Conservation (phyloP, 2,888 invertebrate genomes). For the Germaria angustata region DNA sequence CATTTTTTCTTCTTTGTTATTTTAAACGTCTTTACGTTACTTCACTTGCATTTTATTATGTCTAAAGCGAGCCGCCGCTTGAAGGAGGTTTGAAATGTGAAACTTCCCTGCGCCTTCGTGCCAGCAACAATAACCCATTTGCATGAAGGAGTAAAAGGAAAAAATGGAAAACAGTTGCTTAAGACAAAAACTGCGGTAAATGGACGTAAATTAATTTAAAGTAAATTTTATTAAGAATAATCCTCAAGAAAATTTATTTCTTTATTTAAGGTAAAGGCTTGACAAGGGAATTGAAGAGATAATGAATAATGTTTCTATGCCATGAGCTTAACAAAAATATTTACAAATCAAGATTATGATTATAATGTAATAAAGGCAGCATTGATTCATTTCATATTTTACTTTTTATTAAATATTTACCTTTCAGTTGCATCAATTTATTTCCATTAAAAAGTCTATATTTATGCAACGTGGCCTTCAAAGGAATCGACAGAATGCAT, state of each 20-base stretch:
- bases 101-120: slow-evolving; percentile 15
- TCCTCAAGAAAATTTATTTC: neutral
- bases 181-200: slow-evolving; percentile 59
- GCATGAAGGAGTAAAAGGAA: slow-evolving; percentile 4
- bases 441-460: neutral
- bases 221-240: slow-evolving; percentile 24
- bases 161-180: slow-evolving; percentile 35
- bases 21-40: neutral
- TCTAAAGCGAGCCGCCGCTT: slow-evolving; percentile 26
- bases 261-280: neutral
- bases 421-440: neutral
- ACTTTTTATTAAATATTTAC: neutral
- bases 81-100: slow-evolving; percentile 28
- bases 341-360: neutral
- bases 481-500: too few relatives aligned
- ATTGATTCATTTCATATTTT: neutral
- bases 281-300: neutral
- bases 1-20: neutral
- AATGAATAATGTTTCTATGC: neutral
- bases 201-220: slow-evolving; percentile 63
- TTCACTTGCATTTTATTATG: slow-evolving; percentile 37
- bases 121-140: slow-evolving; percentile 59
- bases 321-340: neutral
- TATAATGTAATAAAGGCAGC: neutral
- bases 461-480: neutral